A percentile compares a stretch with the other conserved stretches of the same genome.
Conservation (phyloP, 2,888 invertebrate genomes). For the Standfussiana lucernea region DNA sequence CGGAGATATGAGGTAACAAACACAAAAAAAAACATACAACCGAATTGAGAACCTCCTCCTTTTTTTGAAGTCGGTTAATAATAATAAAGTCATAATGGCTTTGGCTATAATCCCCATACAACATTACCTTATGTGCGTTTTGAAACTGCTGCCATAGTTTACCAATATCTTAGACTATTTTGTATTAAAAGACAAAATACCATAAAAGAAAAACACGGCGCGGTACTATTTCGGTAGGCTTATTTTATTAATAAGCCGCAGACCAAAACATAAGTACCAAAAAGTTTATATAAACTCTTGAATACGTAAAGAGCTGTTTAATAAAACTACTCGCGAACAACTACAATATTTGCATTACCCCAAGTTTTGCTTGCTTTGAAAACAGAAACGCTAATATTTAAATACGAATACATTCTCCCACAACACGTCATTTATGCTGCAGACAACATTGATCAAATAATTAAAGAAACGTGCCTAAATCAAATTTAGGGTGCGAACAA, state of each 20-base stretch:
- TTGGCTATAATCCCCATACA: no score
- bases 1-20: no score
- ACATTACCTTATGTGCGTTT: background rate
- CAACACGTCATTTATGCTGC: slow-evolving; percentile 12
- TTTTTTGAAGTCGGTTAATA: no score
- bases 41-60: no score
- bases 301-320: slow-evolving; percentile 48
- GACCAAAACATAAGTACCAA: background rate
- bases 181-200: background rate
- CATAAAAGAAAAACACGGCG: background rate
- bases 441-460: slow-evolving; percentile 54
- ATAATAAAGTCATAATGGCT: no score
- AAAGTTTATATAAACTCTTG: slow-evolving; percentile 25
- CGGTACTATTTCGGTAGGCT: background rate
- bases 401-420: slow-evolving; percentile 18
- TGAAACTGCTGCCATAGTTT: background rate
- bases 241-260: slow-evolving; percentile 22
- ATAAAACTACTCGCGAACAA: slow-evolving; percentile 51
- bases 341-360: slow-evolving; percentile 46
- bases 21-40: no score
- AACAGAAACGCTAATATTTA: slow-evolving; percentile 39
- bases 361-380: slow-evolving; percentile 31
- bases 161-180: background rate
- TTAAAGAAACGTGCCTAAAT: slow-evolving; percentile 65
- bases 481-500: slow-evolving; percentile 60